Percentiles rank a stretch among this genome's conserved stretches.
Conservation (phyloP, 1,140 invertebrate genomes). For the Ericerus pela region DNA sequence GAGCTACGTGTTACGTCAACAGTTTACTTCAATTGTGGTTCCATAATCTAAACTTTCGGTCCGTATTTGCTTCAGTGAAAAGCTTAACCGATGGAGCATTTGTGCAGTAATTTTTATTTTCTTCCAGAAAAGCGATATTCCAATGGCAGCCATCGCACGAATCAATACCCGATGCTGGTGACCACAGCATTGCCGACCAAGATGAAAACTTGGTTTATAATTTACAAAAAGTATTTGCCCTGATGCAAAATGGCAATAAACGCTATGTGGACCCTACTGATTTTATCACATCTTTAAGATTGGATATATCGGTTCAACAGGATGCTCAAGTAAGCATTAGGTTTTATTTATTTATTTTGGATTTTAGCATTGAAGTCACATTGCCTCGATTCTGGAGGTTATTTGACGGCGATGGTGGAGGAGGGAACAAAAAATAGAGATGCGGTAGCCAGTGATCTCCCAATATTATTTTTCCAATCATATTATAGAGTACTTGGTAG, state of each 20-base stretch:
- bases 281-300: slow-evolving; percentile 43
- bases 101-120: slow-evolving; percentile 16
- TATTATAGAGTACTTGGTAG: no score
- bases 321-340: slow-evolving; percentile 36
- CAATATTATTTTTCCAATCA: no score
- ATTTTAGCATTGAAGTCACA: background rate
- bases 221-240: slow-evolving; percentile 50
- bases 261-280: slow-evolving; percentile 44
- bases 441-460: no score
- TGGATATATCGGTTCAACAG: slow-evolving; percentile 47
- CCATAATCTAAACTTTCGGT: slow-evolving; percentile 48
- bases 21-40: slow-evolving; percentile 58
- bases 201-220: slow-evolving; percentile 36
- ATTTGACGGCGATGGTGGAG: no score
- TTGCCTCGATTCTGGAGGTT: no score
- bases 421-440: no score
- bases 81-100: background rate
- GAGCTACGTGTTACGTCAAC: slow-evolving; percentile 60
- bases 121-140: slow-evolving; percentile 41
- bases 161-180: slow-evolving; percentile 30
- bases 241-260: slow-evolving; percentile 43
- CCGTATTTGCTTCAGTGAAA: slow-evolving; percentile 16
- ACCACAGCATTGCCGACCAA: slow-evolving; percentile 26
- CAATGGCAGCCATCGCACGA: slow-evolving; percentile 43
- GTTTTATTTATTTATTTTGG: no score